Percentiles rank a stretch among this genome's conserved stretches.
phyloP scores from a whole-genome alignment of 2,113 vertebrate genomes.

The Cranoglanis bouderius region DNA sequence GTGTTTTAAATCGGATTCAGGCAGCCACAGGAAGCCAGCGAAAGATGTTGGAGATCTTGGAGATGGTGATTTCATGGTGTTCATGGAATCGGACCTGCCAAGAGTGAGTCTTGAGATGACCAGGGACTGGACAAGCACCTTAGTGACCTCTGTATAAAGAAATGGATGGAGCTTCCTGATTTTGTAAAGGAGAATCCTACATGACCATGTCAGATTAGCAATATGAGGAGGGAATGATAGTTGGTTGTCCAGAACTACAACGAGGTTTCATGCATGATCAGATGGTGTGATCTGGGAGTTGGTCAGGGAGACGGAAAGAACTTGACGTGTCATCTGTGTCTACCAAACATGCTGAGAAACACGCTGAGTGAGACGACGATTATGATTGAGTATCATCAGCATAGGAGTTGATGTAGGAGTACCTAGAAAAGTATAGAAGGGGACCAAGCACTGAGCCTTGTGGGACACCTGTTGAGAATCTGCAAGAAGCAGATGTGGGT shows the following conservation, averaged over 20 bases:
- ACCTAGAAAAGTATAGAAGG: neutral
- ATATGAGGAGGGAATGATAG: neutral
- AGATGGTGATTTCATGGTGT: neutral
- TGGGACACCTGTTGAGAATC: neutral
- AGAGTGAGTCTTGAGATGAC: too few relatives aligned
- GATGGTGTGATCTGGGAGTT: neutral
- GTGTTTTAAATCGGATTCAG: neutral
- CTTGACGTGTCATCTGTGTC: neutral
- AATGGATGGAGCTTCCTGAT: neutral
- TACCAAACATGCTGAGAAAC: neutral
- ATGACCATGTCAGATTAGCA: too few relatives aligned
- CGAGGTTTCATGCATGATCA: neutral
- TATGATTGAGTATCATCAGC: too few relatives aligned
- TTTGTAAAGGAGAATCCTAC: too few relatives aligned
- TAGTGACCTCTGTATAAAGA: neutral
- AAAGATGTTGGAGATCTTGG: neutral
- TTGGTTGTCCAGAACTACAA: neutral
- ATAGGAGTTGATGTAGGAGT: neutral
- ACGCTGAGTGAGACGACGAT: neutral
- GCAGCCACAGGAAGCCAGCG: neutral
- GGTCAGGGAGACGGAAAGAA: neutral
- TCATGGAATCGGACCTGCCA: neutral
- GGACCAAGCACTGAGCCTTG: neutral
- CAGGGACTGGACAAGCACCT: too few relatives aligned
- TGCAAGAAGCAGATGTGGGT: neutral